These are phyloP conservation scores for Jacana jacana DNA, from an alignment of 2,113 vertebrate species.

Conservation along the genomic window DNA sequence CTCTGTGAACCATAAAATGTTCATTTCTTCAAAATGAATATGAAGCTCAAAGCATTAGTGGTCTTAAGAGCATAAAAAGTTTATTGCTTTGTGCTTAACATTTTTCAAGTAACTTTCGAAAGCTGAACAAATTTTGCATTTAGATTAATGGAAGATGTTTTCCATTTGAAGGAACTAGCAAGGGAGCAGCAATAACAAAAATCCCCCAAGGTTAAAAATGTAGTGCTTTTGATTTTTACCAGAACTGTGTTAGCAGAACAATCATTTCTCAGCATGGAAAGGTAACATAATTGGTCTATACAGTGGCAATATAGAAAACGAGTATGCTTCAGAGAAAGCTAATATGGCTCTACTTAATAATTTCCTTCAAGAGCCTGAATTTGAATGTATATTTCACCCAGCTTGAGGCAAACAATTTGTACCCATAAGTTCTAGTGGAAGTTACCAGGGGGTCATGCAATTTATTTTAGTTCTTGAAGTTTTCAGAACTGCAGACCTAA, in stretches of 20 bases:
- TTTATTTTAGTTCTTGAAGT: conserved; percentile 79
- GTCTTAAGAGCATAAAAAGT: conserved; percentile 85
- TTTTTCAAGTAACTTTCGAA: conserved; percentile 85
- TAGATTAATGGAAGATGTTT: conserved; percentile 86
- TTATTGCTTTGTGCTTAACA: conserved; percentile 85
- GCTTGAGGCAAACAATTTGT: conserved; percentile 85
- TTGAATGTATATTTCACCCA: conserved; percentile 81
- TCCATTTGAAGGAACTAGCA: conserved; percentile 80
- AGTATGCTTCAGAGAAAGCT: conserved; percentile 81
- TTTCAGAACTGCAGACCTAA: conserved; percentile 73
- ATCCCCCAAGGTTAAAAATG: conserved; percentile 84
- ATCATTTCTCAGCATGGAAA: conserved; percentile 83
- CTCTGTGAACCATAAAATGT: conserved; percentile 86
- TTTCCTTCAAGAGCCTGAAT: conserved; percentile 82
- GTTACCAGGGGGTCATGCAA: conserved; percentile 76
- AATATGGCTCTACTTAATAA: conserved; percentile 85
- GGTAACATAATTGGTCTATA: conserved; percentile 84
- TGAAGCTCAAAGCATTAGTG: conserved; percentile 84
- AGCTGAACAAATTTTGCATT: conserved; percentile 84
- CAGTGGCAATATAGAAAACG: conserved; percentile 77
- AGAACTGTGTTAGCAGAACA: conserved; percentile 82
- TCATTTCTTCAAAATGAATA: conserved; percentile 85
- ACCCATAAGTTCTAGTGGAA: conserved; percentile 77
- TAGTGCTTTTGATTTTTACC: conserved; percentile 81
- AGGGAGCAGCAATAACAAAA: conserved; percentile 79